Evolutionary conservation across 1,140 invertebrate species (phyloP), one percentile per base, ranked within the genome.

Genomic region (Caenorhabditis tropicalis): DNA sequence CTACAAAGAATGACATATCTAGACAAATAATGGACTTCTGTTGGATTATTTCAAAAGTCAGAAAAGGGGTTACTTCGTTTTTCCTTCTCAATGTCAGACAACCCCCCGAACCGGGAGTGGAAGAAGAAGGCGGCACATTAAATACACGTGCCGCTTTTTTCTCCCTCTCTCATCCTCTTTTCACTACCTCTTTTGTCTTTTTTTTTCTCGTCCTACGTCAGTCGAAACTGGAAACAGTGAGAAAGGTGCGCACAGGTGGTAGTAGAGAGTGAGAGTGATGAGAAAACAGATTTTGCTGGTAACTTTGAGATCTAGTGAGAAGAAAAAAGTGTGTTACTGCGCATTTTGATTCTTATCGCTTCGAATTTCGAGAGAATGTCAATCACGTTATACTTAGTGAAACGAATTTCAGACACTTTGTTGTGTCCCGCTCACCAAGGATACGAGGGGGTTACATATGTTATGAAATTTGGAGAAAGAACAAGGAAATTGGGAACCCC

Each of bases 181-280:
- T 31, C 29, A 33, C 58, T 65, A 33, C 31, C 31, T 74, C n/a
- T 39, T 74, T 43, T 31, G 15, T 43, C 27, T 46, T 21, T 39
- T 74, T 24, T 46, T 21, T 24, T 46, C 24, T 27, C 29, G 7
- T 56, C 5, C 36, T 74, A 43, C 65, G 65, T 74, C 65, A 43
- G 65, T 43, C 65, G 43, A 74, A 74, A 74, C 65, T 74, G 65
- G 65, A 43, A 74, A 74, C 33, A 46, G 12, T 56, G 27, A 31
- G n/a, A n/a, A n/a, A 33, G n/a, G 36, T 43, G 65, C 65, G 65
- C 65, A 43, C 65, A 74, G 65, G 65, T 74, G 65, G 65, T 43
- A 74, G 43, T 16, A 65, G 33, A 65, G 58, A 36, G 58, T 65
- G 58, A 10, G 58, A 39, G 33, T 65, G 31, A 65, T 36, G 58